phyloP scores from a whole-genome alignment of 2,888 invertebrate species.

The Noctuana brunneofusca region DNA sequence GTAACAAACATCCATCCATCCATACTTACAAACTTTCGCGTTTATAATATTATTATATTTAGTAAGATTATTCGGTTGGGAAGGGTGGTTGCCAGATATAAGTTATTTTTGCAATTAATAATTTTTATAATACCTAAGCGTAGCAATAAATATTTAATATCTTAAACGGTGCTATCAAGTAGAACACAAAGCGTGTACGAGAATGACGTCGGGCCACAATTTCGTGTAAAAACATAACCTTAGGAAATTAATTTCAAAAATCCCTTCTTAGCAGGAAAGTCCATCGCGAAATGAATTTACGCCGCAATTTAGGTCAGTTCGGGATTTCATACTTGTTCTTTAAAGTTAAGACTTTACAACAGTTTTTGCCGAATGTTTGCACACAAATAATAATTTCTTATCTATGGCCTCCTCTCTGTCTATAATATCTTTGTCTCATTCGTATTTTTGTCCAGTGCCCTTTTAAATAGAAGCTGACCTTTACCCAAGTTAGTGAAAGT shows the following conservation, averaged over 20 bases:
- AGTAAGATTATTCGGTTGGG: no score
- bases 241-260: slow-evolving; percentile 34
- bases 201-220: slow-evolving; percentile 13
- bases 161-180: slow-evolving; percentile 25
- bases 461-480: slow-evolving; percentile 9
- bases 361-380: no score
- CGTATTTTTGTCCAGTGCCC: not conserved
- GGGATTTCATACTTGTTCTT: slow-evolving; percentile 16
- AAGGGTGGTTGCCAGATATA: no score
- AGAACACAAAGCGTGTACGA: slow-evolving; percentile 16
- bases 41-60: no score
- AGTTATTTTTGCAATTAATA: no score
- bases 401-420: no score
- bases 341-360: slow-evolving; percentile 7
- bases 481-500: slow-evolving; percentile 38
- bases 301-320: slow-evolving; percentile 25
- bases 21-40: no score
- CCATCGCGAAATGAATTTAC: slow-evolving; percentile 32
- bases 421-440: not conserved
- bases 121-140: no score
- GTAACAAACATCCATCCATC: no score
- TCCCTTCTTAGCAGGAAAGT: slow-evolving; percentile 29
- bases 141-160: slow-evolving; percentile 26
- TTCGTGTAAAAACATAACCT: slow-evolving; percentile 32
- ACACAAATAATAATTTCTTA: no score